Evolutionary conservation across 2,888 invertebrate genomes (phyloP).

Genomic region (Labia minor): DNA sequence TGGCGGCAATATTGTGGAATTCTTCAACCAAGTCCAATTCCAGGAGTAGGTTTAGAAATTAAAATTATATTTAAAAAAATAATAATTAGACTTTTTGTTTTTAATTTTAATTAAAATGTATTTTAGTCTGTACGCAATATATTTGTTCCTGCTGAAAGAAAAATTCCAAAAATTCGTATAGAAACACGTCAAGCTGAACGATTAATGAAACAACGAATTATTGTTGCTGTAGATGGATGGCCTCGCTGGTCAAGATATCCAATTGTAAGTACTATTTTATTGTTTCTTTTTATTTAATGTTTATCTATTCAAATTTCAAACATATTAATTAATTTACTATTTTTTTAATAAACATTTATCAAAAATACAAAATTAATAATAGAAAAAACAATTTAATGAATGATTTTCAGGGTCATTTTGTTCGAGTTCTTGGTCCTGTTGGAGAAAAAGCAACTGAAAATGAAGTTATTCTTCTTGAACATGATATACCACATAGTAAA

Average conservation of each 20-base stretch:
- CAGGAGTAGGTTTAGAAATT: slow-evolving; percentile 39
- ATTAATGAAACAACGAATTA: slow-evolving; percentile 72
- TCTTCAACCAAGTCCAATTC: slow-evolving; percentile 62
- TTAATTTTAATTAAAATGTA: slow-evolving; percentile 17
- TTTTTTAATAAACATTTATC: neutral
- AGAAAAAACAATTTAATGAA: neutral
- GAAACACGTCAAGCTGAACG: slow-evolving; percentile 85
- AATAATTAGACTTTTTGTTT: slow-evolving; percentile 14
- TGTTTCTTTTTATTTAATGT: no score
- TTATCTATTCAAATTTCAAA: neutral
- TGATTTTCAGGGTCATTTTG: slow-evolving; percentile 71
- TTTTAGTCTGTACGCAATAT: slow-evolving; percentile 53
- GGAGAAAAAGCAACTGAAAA: slow-evolving; percentile 95
- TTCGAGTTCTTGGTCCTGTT: slow-evolving; percentile 79
- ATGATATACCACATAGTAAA: slow-evolving; percentile 91
- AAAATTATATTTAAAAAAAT: slow-evolving; percentile 13
- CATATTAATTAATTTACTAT: neutral
- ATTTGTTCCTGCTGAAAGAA: slow-evolving; percentile 87
- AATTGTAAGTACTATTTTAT: slow-evolving; percentile 41
- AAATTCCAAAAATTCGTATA: slow-evolving; percentile 88
- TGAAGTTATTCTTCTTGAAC: slow-evolving; percentile 88
- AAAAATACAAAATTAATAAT: neutral
- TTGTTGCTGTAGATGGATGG: slow-evolving; percentile 96
- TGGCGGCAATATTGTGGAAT: slow-evolving; percentile 99
- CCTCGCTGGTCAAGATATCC: slow-evolving; percentile 87